Conservation (phyloP, 2,113 vertebrate species). For the Brachyhypopomus gauderio region DNA sequence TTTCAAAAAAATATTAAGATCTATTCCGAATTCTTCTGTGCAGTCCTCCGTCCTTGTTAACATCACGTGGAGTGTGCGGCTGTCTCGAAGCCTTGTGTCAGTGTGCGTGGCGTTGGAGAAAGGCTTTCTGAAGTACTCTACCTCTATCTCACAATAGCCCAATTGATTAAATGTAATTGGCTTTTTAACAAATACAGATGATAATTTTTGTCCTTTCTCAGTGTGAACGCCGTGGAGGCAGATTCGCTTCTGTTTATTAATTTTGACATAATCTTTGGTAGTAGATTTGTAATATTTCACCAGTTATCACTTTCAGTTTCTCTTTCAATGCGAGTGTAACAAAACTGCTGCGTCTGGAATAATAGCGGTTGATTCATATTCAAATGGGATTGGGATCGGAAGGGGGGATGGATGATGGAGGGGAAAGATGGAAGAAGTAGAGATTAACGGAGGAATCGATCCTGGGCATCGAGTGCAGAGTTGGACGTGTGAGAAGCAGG, state of each 20-base stretch:
- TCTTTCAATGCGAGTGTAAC: constrained; percentile 48
- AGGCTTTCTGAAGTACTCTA: constrained; percentile 47
- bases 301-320: constrained; percentile 65
- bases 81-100: constrained; percentile 23
- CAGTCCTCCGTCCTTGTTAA: constrained; percentile 30
- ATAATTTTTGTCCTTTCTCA: constrained; percentile 40
- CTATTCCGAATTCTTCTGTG: constrained; percentile 51
- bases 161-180: constrained; percentile 69
- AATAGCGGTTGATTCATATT: neutral
- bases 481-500: constrained; percentile 36
- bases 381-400: neutral
- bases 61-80: constrained; percentile 29
- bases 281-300: constrained; percentile 29
- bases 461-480: constrained; percentile 51
- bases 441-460: constrained; percentile 58
- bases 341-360: constrained; percentile 24
- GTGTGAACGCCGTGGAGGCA: constrained; percentile 34
- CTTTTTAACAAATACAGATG: constrained; percentile 71
- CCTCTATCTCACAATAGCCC: constrained; percentile 60
- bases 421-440: neutral
- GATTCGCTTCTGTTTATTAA: constrained; percentile 61
- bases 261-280: constrained; percentile 56
- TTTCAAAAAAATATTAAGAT: constrained; percentile 53
- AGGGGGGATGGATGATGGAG: neutral
- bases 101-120: constrained; percentile 37